Conservation (phyloP, 2,888 invertebrate species). For the Meiosimyza platycephala region DNA sequence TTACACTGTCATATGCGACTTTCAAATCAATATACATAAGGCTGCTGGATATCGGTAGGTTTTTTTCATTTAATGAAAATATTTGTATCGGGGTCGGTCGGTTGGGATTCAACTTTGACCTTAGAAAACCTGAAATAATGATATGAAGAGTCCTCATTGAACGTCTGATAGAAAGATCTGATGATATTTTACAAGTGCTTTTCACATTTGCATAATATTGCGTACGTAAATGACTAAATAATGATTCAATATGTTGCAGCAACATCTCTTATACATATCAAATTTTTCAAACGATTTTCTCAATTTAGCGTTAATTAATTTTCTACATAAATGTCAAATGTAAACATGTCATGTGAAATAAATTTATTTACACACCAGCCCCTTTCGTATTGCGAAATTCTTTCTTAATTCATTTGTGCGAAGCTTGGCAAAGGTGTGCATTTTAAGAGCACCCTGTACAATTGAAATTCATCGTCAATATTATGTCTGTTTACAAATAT, state of each 20-base stretch:
- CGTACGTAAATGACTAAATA: neutral
- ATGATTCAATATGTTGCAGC: slow-evolving; percentile 43
- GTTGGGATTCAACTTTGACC: too few species aligned
- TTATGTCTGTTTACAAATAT: slow-evolving; percentile 11
- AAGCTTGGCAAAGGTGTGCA: neutral
- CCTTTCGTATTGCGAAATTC: slow-evolving; percentile 14
- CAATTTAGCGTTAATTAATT: slow-evolving; percentile 33
- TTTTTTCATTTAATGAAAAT: too few species aligned
- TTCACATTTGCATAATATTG: neutral
- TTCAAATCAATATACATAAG: too few species aligned
- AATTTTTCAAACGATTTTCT: too few species aligned
- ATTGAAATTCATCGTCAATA: neutral
- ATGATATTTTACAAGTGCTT: too few species aligned
- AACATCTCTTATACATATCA: slow-evolving; percentile 27
- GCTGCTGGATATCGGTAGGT: too few species aligned
- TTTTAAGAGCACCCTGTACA: slow-evolving; percentile 22
- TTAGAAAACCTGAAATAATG: too few species aligned
- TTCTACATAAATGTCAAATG: slow-evolving; percentile 37
- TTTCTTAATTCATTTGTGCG: neutral
- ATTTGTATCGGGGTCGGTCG: too few species aligned
- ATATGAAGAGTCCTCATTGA: too few species aligned
- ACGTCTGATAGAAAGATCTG: too few species aligned
- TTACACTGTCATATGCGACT: too few species aligned
- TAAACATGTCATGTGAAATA: slow-evolving; percentile 42
- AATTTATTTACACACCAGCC: slow-evolving; percentile 24